A percentile compares a stretch with the other conserved stretches of the same genome.
phyloP scores from a whole-genome alignment of 1,140 invertebrate species.

The Tenebrio molitor region DNA sequence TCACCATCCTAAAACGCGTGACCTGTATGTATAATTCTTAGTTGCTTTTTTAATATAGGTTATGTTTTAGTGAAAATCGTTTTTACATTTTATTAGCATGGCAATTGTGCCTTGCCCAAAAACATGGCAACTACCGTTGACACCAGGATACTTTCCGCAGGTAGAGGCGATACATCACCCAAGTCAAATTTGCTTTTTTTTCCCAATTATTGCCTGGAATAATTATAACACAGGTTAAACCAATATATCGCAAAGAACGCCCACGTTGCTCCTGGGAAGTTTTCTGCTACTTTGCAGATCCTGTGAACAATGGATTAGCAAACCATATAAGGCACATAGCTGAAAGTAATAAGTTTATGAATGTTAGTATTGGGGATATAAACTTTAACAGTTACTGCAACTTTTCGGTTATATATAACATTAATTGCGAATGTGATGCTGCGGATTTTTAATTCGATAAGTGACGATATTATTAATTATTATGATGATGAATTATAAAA shows the following conservation, averaged over 20 bases:
- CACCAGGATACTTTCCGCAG: slow-evolving; percentile 5
- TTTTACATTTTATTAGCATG: slow-evolving; percentile 6
- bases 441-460: slow-evolving; percentile 10
- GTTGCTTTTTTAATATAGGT: slow-evolving; percentile 8
- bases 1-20: too few relatives aligned
- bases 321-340: slow-evolving; percentile 7
- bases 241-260: slow-evolving; percentile 2
- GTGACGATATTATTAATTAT: slow-evolving; percentile 14
- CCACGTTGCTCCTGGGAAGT: slow-evolving; percentile 7
- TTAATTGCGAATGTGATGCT: slow-evolving; percentile 2
- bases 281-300: neutral
- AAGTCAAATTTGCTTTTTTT: slow-evolving; percentile 4
- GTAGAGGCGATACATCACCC: slow-evolving; percentile 13
- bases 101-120: slow-evolving; percentile 17
- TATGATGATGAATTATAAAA: slow-evolving; percentile 9
- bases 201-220: slow-evolving; percentile 11
- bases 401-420: slow-evolving; percentile 3
- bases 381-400: neutral
- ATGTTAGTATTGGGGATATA: slow-evolving; percentile 8
- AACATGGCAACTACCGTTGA: neutral
- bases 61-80: slow-evolving; percentile 3
- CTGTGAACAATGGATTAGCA: slow-evolving; percentile 15
- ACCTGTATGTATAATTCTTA: slow-evolving; percentile 5
- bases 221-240: neutral
- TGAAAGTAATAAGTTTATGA: slow-evolving; percentile 18